A percentile compares a stretch with the other conserved stretches of the same genome.
Evolutionary conservation across 2,888 invertebrate species (phyloP).

Genomic region (Eristalinus sepulchralis): DNA sequence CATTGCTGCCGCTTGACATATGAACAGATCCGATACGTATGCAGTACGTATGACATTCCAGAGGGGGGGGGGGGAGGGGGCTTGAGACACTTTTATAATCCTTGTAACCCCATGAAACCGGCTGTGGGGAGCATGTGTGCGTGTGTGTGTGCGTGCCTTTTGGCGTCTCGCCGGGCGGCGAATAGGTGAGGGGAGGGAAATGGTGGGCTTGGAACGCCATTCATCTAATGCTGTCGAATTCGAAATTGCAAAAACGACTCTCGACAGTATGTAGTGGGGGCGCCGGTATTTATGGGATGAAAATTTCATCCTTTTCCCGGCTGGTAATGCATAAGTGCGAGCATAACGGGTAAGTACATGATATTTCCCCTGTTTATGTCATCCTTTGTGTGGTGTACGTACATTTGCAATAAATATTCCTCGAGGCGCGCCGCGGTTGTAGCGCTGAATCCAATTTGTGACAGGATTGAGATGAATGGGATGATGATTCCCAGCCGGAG

Average conservation of each 20-base stretch:
- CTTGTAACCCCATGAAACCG: conserved; percentile 31
- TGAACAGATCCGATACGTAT: conserved; percentile 32
- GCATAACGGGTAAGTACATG: conserved; percentile 22
- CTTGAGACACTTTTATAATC: conserved; percentile 37
- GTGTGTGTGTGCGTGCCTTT: conserved; percentile 11
- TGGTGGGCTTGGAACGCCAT: conserved; percentile 9
- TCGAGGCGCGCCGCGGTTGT: not conserved
- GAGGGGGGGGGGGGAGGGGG: not conserved
- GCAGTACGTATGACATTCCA: conserved; percentile 11
- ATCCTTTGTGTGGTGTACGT: not conserved
- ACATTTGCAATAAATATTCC: not conserved
- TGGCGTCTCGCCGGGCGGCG: conserved; percentile 10
- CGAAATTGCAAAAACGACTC: conserved; percentile 9
- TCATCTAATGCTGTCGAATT: conserved; percentile 42
- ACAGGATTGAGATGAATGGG: conserved; percentile 16
- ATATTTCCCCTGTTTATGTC: conserved; percentile 19
- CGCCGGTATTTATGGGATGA: conserved; percentile 41
- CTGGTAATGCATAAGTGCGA: conserved; percentile 8
- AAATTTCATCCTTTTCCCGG: conserved; percentile 20
- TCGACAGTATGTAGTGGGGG: not conserved
- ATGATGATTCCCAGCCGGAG: not conserved
- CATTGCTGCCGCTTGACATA: conserved; percentile 52
- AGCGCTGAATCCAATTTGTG: conserved; percentile 17
- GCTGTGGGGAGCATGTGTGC: not conserved
- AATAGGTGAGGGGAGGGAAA: not conserved